Conservation (phyloP, 2,888 invertebrate genomes). For the Eumerus sabulonum region DNA sequence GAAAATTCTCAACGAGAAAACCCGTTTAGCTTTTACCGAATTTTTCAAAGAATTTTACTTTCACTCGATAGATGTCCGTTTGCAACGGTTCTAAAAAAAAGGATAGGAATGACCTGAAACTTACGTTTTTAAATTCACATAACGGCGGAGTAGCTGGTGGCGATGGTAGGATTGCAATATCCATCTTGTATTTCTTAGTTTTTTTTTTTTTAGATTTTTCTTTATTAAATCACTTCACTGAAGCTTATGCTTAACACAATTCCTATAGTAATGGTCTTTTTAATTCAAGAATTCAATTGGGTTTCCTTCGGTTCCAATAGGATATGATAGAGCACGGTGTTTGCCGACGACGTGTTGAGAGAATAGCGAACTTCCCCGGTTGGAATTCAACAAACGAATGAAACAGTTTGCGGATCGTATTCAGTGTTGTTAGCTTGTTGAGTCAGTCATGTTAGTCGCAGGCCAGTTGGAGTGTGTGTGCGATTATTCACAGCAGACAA, state of each 20-base stretch:
- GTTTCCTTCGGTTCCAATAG: too few relatives aligned
- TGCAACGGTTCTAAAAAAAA: constrained; percentile 6
- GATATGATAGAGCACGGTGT: constrained; percentile 26
- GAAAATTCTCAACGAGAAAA: too few relatives aligned
- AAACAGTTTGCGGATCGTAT: constrained; percentile 72
- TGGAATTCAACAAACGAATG: constrained; percentile 78
- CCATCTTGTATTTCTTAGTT: constrained; percentile 72
- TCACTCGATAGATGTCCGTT: constrained; percentile 51
- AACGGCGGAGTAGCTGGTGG: constrained; percentile 87
- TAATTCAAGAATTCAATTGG: constrained; percentile 16
- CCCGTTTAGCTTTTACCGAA: background rate
- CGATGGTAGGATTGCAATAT: constrained; percentile 80
- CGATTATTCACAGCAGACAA: constrained; percentile 49
- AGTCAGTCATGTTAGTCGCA: constrained; percentile 47
- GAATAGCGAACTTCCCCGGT: constrained; percentile 75
- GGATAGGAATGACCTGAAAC: constrained; percentile 71
- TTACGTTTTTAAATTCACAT: constrained; percentile 79
- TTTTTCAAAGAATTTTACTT: background rate
- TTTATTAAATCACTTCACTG: constrained; percentile 47
- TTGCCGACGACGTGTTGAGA: constrained; percentile 27
- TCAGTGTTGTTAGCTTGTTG: constrained; percentile 65
- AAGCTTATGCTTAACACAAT: constrained; percentile 37
- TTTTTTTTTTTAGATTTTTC: constrained; percentile 52
- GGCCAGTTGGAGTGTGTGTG: constrained; percentile 3
- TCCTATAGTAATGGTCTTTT: constrained; percentile 20